These are phyloP conservation scores for Stenodema calcarata DNA, from an alignment of 2,888 invertebrate species.

Conservation along the genomic window DNA sequence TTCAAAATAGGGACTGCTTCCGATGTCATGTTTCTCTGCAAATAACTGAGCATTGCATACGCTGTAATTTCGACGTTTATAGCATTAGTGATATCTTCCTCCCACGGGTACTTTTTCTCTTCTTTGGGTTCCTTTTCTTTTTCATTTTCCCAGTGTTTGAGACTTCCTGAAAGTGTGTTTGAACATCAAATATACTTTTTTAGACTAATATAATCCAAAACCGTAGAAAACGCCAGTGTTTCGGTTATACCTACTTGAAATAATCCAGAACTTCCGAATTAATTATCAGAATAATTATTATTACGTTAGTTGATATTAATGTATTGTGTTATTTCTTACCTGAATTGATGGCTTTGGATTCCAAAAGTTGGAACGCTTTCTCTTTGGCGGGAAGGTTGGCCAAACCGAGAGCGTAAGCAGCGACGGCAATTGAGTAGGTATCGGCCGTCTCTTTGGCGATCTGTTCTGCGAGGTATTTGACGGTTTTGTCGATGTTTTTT, in stretches of 20 bases:
- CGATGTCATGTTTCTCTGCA: slow-evolving; percentile 63
- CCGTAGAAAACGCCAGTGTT: too few relatives aligned
- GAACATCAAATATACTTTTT: too few relatives aligned
- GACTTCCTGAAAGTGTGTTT: slow-evolving; percentile 45
- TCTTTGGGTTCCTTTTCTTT: slow-evolving; percentile 64
- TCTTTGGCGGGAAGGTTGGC: slow-evolving; percentile 76
- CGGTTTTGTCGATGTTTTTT: slow-evolving; percentile 75
- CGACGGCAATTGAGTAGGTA: slow-evolving; percentile 78
- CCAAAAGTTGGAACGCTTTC: slow-evolving; percentile 69
- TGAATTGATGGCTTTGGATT: slow-evolving; percentile 64
- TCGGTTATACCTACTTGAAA: too few relatives aligned
- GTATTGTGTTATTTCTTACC: slow-evolving; percentile 58
- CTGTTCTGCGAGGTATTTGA: slow-evolving; percentile 71
- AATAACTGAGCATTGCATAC: slow-evolving; percentile 79
- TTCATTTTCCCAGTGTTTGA: slow-evolving; percentile 78
- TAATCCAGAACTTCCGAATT: too few relatives aligned
- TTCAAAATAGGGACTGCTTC: slow-evolving; percentile 72
- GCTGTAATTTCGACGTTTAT: slow-evolving; percentile 87
- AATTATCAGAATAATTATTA: too few relatives aligned
- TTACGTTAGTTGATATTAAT: too few relatives aligned
- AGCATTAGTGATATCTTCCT: slow-evolving; percentile 66
- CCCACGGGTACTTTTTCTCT: slow-evolving; percentile 64
- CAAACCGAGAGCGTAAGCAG: slow-evolving; percentile 77
- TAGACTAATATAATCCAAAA: too few relatives aligned
- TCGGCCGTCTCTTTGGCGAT: slow-evolving; percentile 69